Conservation (phyloP, 1,140 invertebrate species). For the Drosophila repleta region DNA sequence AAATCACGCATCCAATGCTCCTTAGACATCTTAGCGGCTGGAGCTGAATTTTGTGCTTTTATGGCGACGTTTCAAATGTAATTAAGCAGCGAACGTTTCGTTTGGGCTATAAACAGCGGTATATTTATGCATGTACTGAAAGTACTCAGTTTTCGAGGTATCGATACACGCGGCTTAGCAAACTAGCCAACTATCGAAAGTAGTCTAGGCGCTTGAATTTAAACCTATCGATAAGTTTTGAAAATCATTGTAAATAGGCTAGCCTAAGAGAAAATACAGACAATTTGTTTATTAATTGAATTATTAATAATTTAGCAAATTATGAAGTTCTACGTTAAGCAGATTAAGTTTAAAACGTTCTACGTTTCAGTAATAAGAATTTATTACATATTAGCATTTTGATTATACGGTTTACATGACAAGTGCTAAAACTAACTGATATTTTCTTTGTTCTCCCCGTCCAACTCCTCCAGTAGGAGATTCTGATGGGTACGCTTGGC, state of each 20-base stretch:
- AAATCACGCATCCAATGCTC: constrained; percentile 90
- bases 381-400: constrained; percentile 1
- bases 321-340: background rate
- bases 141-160: background rate
- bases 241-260: background rate
- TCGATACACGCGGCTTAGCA: background rate
- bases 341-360: no score
- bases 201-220: background rate
- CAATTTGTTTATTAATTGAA: background rate
- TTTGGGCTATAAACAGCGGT: constrained; percentile 3
- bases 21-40: constrained; percentile 40
- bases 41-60: background rate
- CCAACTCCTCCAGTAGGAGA: constrained; percentile 55
- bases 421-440: constrained; percentile 32
- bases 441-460: constrained; percentile 63
- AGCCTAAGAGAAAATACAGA: background rate
- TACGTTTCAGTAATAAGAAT: background rate
- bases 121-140: background rate
- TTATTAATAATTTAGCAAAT: background rate
- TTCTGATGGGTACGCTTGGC: constrained; percentile 50
- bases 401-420: constrained; percentile 19
- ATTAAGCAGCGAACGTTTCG: background rate
- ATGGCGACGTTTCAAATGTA: constrained; percentile 4
- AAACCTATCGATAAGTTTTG: background rate
- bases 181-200: background rate